Evolutionary conservation across 2,888 invertebrate species (phyloP).

Genomic region (Euplexia lucipara): DNA sequence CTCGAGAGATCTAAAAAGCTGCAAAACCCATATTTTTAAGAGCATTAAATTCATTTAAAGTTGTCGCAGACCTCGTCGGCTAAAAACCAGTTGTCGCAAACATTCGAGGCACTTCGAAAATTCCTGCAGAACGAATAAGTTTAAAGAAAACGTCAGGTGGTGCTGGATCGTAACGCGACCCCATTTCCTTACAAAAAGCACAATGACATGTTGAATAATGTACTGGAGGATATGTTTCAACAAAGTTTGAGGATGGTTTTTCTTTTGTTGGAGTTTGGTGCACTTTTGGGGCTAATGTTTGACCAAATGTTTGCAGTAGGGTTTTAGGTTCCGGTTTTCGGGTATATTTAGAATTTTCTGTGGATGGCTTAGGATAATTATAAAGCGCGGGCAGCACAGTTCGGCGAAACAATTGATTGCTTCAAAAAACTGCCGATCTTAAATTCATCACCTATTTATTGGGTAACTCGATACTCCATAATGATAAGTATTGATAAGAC

Average conservation of each 20-base stretch:
- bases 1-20: constrained; percentile 16
- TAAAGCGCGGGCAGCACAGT: background rate
- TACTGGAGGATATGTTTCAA: constrained; percentile 27
- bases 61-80: constrained; percentile 26
- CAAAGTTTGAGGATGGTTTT: constrained; percentile 23
- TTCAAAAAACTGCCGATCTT: too few species aligned
- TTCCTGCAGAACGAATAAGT: constrained; percentile 43
- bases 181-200: constrained; percentile 51
- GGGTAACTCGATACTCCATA: too few species aligned
- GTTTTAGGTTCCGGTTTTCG: background rate
- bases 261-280: constrained; percentile 1
- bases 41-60: constrained; percentile 42
- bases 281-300: constrained; percentile 18
- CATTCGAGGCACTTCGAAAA: constrained; percentile 47
- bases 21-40: constrained; percentile 33
- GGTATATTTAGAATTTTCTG: background rate
- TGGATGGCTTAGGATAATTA: background rate
- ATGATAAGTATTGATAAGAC: too few species aligned
- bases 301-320: constrained; percentile 3
- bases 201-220: constrained; percentile 47
- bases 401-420: background rate
- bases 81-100: constrained; percentile 54
- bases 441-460: too few species aligned
- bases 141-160: constrained; percentile 42
- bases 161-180: constrained; percentile 36